Evolutionary conservation across 2,888 invertebrate genomes (phyloP), one percentile per base, ranked within the genome.

Genomic region (Agrochola lychnidis): DNA sequence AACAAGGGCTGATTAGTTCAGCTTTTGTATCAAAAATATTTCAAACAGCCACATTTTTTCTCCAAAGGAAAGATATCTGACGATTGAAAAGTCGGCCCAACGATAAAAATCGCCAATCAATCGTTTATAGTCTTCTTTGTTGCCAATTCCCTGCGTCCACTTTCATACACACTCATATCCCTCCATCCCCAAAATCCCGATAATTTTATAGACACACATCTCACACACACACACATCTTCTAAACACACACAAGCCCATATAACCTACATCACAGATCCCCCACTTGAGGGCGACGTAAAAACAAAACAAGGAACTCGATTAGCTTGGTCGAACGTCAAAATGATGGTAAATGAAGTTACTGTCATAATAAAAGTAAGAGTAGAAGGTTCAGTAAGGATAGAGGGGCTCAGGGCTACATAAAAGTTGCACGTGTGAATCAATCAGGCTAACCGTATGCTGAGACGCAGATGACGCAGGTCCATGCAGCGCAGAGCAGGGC

Each of bases 281-380:
- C 70, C 61, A 69, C 59, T 83, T 69, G 75, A 79, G 9, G n/a
- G 64, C 19, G 61, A 64, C 70, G 64, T 48, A 79, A 82, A 82
- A 83, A 83, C 71, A 75, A 75, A 83, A 82, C 79, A 68, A n/a
- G 64, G 45, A 71, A 71, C 71, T 61, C 51, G 71, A 83, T 82
- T 79, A 69, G 71, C 61, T 36, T 2, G 51, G 45, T 69, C 57
- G 68, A 68, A 71, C 79, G 71, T 66, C 83, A 83, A 75, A 79
- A 82, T 79, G 71, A 53, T 48, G 25, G 63, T n/a, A 69, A 83
- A 82, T 45, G 36, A 71, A 69, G 64, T 83, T 75, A 75, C 9
- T 30, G 30, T 14, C 22, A 14, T 14, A 4, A 19, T 22, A 69
- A 36, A 59, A 53, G 12, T 12, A 0, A 14, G 4, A 0, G 4